Percentiles rank a stretch among this genome's conserved stretches.
Evolutionary conservation across 2,113 vertebrate genomes (phyloP).

Genomic region (Gasterosteus aculeatus): DNA sequence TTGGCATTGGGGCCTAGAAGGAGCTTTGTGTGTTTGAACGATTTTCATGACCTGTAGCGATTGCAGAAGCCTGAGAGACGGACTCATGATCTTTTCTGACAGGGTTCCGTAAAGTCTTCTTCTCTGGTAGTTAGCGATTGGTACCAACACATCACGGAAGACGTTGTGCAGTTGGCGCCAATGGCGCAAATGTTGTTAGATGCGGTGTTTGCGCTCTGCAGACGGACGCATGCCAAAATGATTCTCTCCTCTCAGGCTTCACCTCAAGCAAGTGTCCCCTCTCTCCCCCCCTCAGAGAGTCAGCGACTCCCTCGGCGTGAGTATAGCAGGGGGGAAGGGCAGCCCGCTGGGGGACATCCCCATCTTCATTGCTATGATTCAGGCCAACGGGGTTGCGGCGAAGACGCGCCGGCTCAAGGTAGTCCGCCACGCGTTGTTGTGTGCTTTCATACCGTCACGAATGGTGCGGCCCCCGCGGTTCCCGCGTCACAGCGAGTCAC

Average conservation of each 20-base stretch:
- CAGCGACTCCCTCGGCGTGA: constrained; percentile 92
- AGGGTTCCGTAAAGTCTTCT: background rate
- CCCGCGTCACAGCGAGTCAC: background rate
- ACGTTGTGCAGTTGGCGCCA: background rate
- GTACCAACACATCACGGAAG: background rate
- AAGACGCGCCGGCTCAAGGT: constrained; percentile 91
- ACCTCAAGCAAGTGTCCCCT: background rate
- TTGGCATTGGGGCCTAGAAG: background rate
- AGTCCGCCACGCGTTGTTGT: background rate
- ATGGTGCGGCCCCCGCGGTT: background rate
- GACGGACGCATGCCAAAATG: background rate
- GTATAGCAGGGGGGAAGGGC: constrained; percentile 94
- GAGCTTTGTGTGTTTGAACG: background rate
- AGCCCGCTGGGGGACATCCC: constrained; percentile 94
- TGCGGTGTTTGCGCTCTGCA: background rate
- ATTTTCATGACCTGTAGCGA: background rate
- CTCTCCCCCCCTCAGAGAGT: constrained; percentile 78
- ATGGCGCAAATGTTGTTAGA: background rate
- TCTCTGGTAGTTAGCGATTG: background rate
- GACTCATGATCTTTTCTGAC: background rate
- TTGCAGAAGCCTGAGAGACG: background rate
- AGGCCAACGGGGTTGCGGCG: constrained; percentile 92
- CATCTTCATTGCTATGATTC: constrained; percentile 98
- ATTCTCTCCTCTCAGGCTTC: background rate
- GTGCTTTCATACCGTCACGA: background rate